Conservation (phyloP, 2,113 vertebrate species). For the Alligator mississippiensis region DNA sequence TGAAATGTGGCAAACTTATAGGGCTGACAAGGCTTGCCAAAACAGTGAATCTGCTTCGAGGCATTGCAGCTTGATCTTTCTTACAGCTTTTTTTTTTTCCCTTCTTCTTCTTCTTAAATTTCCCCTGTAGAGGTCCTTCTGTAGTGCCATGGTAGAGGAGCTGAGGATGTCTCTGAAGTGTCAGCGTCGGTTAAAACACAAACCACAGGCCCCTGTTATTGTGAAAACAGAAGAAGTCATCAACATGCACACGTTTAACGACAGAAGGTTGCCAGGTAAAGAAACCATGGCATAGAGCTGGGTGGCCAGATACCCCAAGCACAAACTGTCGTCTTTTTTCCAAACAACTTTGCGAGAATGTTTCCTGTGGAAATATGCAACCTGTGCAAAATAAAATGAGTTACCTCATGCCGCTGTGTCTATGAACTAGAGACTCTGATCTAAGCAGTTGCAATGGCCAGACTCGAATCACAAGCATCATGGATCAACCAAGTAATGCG, state of each 20-base stretch:
- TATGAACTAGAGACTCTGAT: constrained; percentile 89
- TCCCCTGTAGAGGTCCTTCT: constrained; percentile 92
- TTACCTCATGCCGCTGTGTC: constrained; percentile 94
- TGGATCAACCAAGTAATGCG: constrained; percentile 79
- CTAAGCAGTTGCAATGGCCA: constrained; percentile 82
- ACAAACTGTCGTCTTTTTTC: constrained; percentile 87
- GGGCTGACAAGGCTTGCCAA: constrained; percentile 14
- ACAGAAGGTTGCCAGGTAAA: constrained; percentile 99
- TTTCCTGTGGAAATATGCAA: constrained; percentile 99
- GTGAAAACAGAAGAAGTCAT: constrained; percentile 99
- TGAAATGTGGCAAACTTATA: constrained; percentile 33
- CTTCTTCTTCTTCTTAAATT: constrained; percentile 54
- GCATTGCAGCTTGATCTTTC: not conserved
- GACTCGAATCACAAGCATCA: constrained; percentile 82
- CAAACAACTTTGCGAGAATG: constrained; percentile 93
- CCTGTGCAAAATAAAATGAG: constrained; percentile 94
- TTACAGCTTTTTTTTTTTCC: constrained; percentile 30
- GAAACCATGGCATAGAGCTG: constrained; percentile 97
- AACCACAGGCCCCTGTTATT: constrained; percentile 94
- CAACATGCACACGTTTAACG: constrained; percentile 99
- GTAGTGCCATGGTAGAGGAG: constrained; percentile 97
- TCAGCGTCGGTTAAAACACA: constrained; percentile 97
- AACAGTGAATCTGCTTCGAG: constrained; percentile 35
- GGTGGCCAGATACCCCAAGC: constrained; percentile 85
- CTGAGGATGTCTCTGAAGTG: constrained; percentile 97